A percentile compares a stretch with the other conserved stretches of the same genome.
These are phyloP conservation scores for Diorhabda elongata DNA, from an alignment of 1,140 invertebrate genomes.

Conservation along the genomic window DNA sequence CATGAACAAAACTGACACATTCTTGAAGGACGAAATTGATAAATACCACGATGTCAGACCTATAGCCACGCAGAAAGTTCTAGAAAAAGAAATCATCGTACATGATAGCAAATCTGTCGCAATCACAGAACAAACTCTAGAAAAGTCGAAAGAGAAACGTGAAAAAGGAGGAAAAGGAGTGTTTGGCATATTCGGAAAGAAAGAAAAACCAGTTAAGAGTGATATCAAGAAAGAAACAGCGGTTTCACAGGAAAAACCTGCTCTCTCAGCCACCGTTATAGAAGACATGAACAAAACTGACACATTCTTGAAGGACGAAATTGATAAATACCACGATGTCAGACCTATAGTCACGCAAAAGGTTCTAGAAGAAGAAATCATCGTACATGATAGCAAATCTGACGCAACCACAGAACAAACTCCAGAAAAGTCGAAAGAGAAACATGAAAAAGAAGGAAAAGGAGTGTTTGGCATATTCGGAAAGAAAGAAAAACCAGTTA, in stretches of 20 bases:
- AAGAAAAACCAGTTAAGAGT: conserved; percentile 16
- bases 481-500: conserved; percentile 21
- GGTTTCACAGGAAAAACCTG: conserved; percentile 10
- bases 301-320: conserved; percentile 21
- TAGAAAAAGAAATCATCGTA: neutral
- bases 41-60: conserved; percentile 29
- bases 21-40: conserved; percentile 28
- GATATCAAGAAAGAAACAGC: neutral
- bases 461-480: conserved; percentile 22
- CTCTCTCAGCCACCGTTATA: conserved; percentile 17
- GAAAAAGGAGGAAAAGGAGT: conserved; percentile 19
- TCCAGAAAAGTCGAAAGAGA: neutral
- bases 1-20: conserved; percentile 18
- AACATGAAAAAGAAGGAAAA: conserved; percentile 13
- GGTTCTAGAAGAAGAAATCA: neutral
- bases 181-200: conserved; percentile 21
- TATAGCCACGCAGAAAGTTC: conserved; percentile 2
- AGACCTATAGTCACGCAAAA: neutral
- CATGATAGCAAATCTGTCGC: too few species aligned
- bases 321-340: conserved; percentile 24
- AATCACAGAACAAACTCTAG: neutral
- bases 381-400: neutral
- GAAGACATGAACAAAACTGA: conserved; percentile 9
- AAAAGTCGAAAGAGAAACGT: conserved; percentile 8
- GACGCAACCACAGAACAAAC: neutral